Percentiles rank a stretch among this genome's conserved stretches.
These are phyloP conservation scores for Melieria crassipennis DNA, from an alignment of 2,888 invertebrate species.

Conservation along the genomic window DNA sequence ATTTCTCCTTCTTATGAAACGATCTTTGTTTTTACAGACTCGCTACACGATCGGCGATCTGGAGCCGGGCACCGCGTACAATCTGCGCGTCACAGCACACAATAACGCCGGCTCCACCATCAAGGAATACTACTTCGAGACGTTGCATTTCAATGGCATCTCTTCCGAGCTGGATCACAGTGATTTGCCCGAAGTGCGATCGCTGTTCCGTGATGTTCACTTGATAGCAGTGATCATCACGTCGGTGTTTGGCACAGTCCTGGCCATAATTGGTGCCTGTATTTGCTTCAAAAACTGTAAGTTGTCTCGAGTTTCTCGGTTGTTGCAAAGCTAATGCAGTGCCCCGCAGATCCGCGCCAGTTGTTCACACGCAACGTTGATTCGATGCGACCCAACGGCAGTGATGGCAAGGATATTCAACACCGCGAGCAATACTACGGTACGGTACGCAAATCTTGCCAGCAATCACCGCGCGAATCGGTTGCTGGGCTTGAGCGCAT, in stretches of 20 bases:
- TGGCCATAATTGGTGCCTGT: conserved; percentile 69
- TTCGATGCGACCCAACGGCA: conserved; percentile 50
- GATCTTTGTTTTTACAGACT: conserved; percentile 50
- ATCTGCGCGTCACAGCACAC: conserved; percentile 70
- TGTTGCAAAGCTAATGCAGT: not conserved
- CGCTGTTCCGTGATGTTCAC: conserved; percentile 58
- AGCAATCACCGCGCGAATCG: conserved; percentile 63
- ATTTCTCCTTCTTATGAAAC: not conserved
- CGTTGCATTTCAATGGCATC: conserved; percentile 68
- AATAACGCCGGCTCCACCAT: conserved; percentile 74
- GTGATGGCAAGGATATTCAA: conserved; percentile 56
- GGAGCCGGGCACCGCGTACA: conserved; percentile 68
- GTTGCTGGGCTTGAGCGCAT: conserved; percentile 68
- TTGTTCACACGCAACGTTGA: conserved; percentile 54
- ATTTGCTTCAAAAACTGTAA: conserved; percentile 70
- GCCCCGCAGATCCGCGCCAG: conserved; percentile 26
- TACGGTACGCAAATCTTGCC: conserved; percentile 67
- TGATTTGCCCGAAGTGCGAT: conserved; percentile 51
- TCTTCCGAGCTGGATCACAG: conserved; percentile 50
- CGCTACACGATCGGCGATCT: conserved; percentile 67
- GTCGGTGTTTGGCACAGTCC: conserved; percentile 67
- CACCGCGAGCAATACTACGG: conserved; percentile 69
- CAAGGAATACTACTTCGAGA: conserved; percentile 70
- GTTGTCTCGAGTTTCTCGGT: conserved; percentile 45
- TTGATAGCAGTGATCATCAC: conserved; percentile 60